phyloP scores from a whole-genome alignment of 53 echinoderm and acorn worm genomes.

The Glandiceps talaboti region DNA sequence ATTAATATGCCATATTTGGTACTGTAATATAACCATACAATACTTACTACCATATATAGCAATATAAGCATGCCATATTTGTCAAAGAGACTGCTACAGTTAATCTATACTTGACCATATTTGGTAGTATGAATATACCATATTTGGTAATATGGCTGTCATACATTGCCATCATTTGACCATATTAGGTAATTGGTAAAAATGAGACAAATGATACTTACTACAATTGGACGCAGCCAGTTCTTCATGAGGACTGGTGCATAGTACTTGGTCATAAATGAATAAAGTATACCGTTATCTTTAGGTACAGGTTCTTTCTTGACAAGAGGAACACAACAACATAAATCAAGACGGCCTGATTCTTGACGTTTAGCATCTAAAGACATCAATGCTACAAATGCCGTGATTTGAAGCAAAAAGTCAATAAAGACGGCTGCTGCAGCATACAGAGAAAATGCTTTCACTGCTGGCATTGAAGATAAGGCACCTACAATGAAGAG shows the following conservation, averaged over 20 bases:
- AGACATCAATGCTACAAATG: conserved; percentile 63
- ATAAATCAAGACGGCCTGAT: conserved; percentile 50
- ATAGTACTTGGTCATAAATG: conserved; percentile 56
- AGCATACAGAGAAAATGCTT: conserved; percentile 73
- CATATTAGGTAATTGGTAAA: no score
- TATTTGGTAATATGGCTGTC: no score
- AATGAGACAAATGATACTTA: no score
- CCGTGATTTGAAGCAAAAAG: conserved; percentile 69
- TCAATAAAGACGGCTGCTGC: conserved; percentile 71
- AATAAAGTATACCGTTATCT: conserved; percentile 53
- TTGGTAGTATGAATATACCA: no score
- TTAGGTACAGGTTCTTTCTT: conserved; percentile 39
- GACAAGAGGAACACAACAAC: conserved; percentile 46
- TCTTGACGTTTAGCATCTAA: conserved; percentile 45
- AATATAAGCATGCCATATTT: no score
- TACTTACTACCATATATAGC: no score
- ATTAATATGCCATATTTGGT: no score
- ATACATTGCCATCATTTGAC: no score
- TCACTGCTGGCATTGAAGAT: conserved; percentile 81
- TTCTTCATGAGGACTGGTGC: conserved; percentile 39
- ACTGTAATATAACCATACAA: no score
- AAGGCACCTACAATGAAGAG: conserved; percentile 36
- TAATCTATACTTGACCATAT: no score
- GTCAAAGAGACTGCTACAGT: no score
- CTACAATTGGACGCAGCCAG: conserved; percentile 39